Evolutionary conservation across 1,140 invertebrate genomes (phyloP), one percentile per base, ranked within the genome.

Genomic region (Pseudomyrmex pallidus): DNA sequence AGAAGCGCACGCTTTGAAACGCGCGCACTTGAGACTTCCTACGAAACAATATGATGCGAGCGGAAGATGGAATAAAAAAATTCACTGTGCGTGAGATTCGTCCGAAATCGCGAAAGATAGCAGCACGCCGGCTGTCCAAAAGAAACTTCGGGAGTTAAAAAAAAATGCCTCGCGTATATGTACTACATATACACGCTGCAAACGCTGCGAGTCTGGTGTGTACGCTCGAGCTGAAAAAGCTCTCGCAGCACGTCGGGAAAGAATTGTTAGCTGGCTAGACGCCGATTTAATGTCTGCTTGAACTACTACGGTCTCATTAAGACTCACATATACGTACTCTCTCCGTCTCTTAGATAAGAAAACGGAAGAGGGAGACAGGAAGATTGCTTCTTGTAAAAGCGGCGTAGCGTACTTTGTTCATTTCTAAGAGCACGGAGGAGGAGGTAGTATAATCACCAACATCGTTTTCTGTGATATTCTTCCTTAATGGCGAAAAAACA

Each of bases 231-330:
- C n/a, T n/a, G n/a, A 35, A 76, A 78, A 83, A 70, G 52, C 17
- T 62, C 25, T 25, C 13, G 17, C 8, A 46, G 22, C 35, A 62
- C 44, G 57, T 15, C 50, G 57, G 9, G 10, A 20, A 64, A 57
- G 83, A 77, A 85, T 78, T 76, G 83, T 88, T 82, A 83, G 73
- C 77, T 62, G 54, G 74, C 82, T 59, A 82, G 87, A 87, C 67
- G 74, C 86, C 76, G 87, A 88, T 87, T 88, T 88, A 88, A 88
- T 77, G 85, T 88, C 76, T 73, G 72, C 59, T 88, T 85, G 61
- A 87, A 83, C 76, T 87, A 82, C 77, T 63, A 66, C 67, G 73
- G 62, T 22, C 86, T 88, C 87, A 61, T 88, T 85, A 87, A 88
- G 56, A 20, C 83, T 87, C 15, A 70, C 67, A 17, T 61, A 66